Conservation (phyloP, 2,888 invertebrate genomes). For the Dorcus hopei region DNA sequence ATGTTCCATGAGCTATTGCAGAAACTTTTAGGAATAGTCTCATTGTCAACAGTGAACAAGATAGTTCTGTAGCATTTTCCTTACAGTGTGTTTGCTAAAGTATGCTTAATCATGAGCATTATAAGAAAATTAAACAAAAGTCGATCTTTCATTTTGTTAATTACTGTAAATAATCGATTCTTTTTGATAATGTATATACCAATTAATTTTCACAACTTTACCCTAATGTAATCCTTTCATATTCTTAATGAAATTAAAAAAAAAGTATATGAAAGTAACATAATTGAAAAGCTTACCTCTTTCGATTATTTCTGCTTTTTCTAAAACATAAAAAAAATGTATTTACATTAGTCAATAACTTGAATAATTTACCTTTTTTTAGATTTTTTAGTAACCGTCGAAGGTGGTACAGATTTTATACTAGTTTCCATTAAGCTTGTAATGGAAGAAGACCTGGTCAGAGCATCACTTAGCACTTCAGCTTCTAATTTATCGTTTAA, state of each 20-base stretch:
- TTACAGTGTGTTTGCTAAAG: too few species aligned
- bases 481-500: constrained; percentile 52
- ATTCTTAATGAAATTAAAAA: background rate
- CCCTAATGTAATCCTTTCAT: too few species aligned
- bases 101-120: too few species aligned
- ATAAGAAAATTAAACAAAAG: too few species aligned
- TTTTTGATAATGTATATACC: too few species aligned
- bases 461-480: constrained; percentile 45
- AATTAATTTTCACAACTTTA: too few species aligned
- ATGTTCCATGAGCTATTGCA: too few species aligned
- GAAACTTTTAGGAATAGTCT: too few species aligned
- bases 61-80: too few species aligned
- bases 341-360: constrained; percentile 1
- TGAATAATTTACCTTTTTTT: constrained; percentile 36
- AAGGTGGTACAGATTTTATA: constrained; percentile 35
- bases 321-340: constrained; percentile 12
- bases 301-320: constrained; percentile 29
- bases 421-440: constrained; percentile 49
- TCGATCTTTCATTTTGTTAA: too few species aligned
- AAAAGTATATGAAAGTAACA: background rate
- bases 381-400: constrained; percentile 33
- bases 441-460: constrained; percentile 56
- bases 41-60: too few species aligned
- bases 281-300: constrained; percentile 28
- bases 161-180: too few species aligned